Percentiles rank a stretch among this genome's conserved stretches.
phyloP scores from a whole-genome alignment of 2,797 vertebrate species.

The Sebastes iracundus region DNA sequence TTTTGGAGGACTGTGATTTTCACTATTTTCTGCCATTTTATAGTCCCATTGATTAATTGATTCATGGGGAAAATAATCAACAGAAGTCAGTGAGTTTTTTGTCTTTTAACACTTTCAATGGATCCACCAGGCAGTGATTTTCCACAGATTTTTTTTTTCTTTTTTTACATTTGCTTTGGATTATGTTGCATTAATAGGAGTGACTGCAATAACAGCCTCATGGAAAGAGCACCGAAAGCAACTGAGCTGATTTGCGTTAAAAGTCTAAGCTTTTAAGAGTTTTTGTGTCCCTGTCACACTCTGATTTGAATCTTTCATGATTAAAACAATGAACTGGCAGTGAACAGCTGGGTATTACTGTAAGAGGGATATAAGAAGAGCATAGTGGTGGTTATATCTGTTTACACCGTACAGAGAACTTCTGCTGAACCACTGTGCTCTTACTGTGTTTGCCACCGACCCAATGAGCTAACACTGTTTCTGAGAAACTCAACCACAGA shows the following conservation, averaged over 20 bases:
- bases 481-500: slow-evolving; percentile 61
- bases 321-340: slow-evolving; percentile 19
- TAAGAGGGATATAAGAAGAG: slow-evolving; percentile 25
- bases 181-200: slow-evolving; percentile 22
- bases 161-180: slow-evolving; percentile 19
- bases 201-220: slow-evolving; percentile 1
- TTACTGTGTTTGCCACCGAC: slow-evolving; percentile 25
- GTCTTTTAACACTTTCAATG: neutral
- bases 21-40: neutral
- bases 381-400: slow-evolving; percentile 51
- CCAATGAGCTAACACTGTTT: slow-evolving; percentile 37
- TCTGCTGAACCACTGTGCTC: neutral
- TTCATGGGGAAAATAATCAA: neutral
- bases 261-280: neutral
- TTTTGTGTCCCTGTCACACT: neutral
- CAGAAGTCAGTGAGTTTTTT: neutral
- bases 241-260: neutral
- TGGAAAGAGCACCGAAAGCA: slow-evolving; percentile 20
- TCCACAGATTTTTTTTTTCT: slow-evolving; percentile 8
- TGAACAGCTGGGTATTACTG: slow-evolving; percentile 24
- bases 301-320: neutral
- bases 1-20: neutral
- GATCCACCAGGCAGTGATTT: slow-evolving; percentile 17
- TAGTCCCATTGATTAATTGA: neutral
- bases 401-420: slow-evolving; percentile 43